Percentiles rank a stretch among this genome's conserved stretches.
phyloP scores from a whole-genome alignment of 2,113 vertebrate genomes.

The Anolis carolinensis region DNA sequence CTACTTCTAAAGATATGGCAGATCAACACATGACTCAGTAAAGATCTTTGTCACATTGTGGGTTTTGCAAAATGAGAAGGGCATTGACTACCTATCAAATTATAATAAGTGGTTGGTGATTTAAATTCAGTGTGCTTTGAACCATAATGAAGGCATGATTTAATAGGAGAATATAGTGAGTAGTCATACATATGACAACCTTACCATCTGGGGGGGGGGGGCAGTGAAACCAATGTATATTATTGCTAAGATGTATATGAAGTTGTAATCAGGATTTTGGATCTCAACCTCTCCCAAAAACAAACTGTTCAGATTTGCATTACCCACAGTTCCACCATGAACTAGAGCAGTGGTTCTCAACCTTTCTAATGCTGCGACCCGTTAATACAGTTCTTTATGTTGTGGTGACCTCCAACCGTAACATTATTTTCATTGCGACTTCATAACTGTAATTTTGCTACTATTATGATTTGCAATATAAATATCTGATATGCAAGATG shows the following conservation, averaged over 20 bases:
- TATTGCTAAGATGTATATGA: background rate
- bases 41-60: background rate
- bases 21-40: no score
- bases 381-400: no score
- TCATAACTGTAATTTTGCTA: no score
- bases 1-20: background rate
- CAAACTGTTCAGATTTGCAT: background rate
- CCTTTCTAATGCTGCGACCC: no score
- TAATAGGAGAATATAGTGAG: background rate
- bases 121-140: background rate
- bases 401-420: no score
- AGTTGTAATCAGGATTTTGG: background rate
- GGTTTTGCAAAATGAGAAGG: background rate
- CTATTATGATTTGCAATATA: no score
- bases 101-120: background rate
- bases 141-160: background rate
- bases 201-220: background rate
- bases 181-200: background rate
- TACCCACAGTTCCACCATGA: background rate
- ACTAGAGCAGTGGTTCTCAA: no score
- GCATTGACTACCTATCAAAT: background rate
- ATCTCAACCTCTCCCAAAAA: background rate
- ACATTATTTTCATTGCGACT: no score
- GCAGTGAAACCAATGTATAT: background rate
- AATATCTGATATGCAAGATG: no score